Base-by-base conservation (phyloP, 2,797 vertebrate species). In the Acanthurus tractus region DNA sequence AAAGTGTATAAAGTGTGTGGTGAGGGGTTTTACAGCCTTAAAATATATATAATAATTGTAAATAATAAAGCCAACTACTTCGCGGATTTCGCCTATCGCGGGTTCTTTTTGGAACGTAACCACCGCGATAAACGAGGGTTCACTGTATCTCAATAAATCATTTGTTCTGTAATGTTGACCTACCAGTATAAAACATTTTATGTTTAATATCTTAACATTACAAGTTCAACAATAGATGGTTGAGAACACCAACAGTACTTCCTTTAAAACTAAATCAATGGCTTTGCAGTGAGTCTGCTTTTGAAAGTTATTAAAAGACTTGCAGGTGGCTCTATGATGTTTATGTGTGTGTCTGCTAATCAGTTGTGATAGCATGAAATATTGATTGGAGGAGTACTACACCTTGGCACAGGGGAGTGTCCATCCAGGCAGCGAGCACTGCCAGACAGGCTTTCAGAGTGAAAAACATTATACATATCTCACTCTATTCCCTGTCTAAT, bases 341-440 rank as follows among this genome's bases (percentile, higher is more conserved):
- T 15, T 54, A 45, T 56, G 2, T 76, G 69, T 75, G 59, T 40
- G 56, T 70, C 57, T 64, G 34, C 63, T 86, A 78, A 87, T 88
- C 78, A 65, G 67, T 84, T 72, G 87, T 76, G 66, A 88, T 80
- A 75, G 61, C 77, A 55, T 82, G 57, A 81, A 59, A 71, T 85
- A 90, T 88, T 77, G 88, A 91, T 89, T 2, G 23, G 46, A 63
- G 54, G 11, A 79, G 49, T 77, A 71, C 63, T 68, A 80, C 75
- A 86, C 49, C 59, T 17, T 2, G 63, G 69, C 67, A 52, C 62
- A 62, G 12, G 64, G 63, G 77, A 81, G 63, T 54, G 74, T 86
- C 83, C 77, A 73, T 75, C 52, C 63, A 68, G 63, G 55, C 74
- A 56, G 58, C 2, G 23, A 61, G 64, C 68, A 44, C 53, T 4